Percentiles rank a stretch among this genome's conserved stretches.
phyloP scores from a whole-genome alignment of 2,113 vertebrate species.

The Menidia beryllina region DNA sequence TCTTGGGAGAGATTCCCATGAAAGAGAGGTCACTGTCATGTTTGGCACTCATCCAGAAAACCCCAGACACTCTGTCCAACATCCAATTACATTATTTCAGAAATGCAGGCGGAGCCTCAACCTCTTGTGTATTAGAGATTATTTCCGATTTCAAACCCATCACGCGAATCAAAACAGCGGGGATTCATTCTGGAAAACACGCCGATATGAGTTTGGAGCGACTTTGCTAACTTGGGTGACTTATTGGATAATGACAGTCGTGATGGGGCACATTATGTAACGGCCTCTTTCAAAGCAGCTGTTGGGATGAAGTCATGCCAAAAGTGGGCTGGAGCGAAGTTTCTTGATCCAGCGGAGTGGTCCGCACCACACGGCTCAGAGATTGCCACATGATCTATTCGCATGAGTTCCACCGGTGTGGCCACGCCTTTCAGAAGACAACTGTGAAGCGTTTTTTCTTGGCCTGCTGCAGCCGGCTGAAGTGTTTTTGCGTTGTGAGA shows the following conservation, averaged over 20 bases:
- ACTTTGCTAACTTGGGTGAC: not conserved
- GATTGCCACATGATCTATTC: slow-evolving; percentile 46
- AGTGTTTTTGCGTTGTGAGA: not conserved
- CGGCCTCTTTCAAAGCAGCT: slow-evolving; percentile 50
- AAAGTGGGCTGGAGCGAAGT: slow-evolving; percentile 25
- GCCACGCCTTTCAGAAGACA: slow-evolving; percentile 52
- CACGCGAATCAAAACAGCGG: too few species aligned
- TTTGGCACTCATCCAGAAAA: slow-evolving; percentile 61
- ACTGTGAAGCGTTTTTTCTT: slow-evolving; percentile 53
- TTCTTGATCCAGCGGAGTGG: slow-evolving; percentile 1
- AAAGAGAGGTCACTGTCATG: slow-evolving; percentile 64
- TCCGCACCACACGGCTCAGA: slow-evolving; percentile 6
- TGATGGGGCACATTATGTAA: slow-evolving; percentile 52
- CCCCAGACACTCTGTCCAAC: slow-evolving; percentile 28
- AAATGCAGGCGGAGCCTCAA: too few species aligned
- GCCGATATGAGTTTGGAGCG: not conserved
- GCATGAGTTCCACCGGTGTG: slow-evolving; percentile 19
- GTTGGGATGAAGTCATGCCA: slow-evolving; percentile 33
- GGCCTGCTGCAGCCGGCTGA: slow-evolving; percentile 40
- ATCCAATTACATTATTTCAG: not conserved
- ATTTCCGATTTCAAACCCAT: too few species aligned
- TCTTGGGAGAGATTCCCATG: slow-evolving; percentile 59
- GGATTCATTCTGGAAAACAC: too few species aligned
- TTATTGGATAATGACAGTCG: slow-evolving; percentile 58
- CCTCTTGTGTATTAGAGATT: too few species aligned